Evolutionary conservation across 2,113 vertebrate genomes (phyloP), one percentile per base, ranked within the genome.

Genomic region (Heterochromis multidens): DNA sequence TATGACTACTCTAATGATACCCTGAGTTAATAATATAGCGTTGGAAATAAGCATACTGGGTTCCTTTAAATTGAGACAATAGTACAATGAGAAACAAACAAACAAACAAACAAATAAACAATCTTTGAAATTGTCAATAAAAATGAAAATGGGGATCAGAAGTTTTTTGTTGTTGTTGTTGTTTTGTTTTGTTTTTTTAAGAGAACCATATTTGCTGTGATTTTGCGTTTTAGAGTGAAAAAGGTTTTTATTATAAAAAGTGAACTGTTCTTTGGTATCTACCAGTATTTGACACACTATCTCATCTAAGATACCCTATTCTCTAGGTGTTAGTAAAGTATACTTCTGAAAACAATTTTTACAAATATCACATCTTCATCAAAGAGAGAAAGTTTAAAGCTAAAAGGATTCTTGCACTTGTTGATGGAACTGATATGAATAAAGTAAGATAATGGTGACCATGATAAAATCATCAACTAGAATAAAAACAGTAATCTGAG

Each of bases 291-390:
- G 19, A 23, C 27, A 59, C 61, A 25, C 58, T 58, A 33, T 10
- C 81, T 72, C 10, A 11, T 40, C 37, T 40, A 21, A 63, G 27
- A 58, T 58, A 33, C 8, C 81, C 33, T 58, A 33, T 46, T 67
- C 83, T 84, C 70, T 78, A 83, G 89, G 81, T 89, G 82, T 78
- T 82, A 87, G 83, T 60, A 46, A 88, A 83, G 31, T 84, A 81
- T 19, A 52, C 49, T 7, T 52, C 17, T 35, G 13, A 52, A 86
- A 58, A 43, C 81, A 76, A 83, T 84, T 83, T 92, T 91, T 92
- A 86, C 84, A 93, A 91, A 86, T 72, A 31, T 60, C 77, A 78
- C 37, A 19, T 74, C 31, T 81, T 90, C 86, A 90, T 87, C 29
- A 49, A 89, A 56, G 62, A 86, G 31, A 54, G 21, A 1, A 74